Evolutionary conservation across 2,888 invertebrate genomes (phyloP).

Genomic region (Orthonychiurus folsomi): DNA sequence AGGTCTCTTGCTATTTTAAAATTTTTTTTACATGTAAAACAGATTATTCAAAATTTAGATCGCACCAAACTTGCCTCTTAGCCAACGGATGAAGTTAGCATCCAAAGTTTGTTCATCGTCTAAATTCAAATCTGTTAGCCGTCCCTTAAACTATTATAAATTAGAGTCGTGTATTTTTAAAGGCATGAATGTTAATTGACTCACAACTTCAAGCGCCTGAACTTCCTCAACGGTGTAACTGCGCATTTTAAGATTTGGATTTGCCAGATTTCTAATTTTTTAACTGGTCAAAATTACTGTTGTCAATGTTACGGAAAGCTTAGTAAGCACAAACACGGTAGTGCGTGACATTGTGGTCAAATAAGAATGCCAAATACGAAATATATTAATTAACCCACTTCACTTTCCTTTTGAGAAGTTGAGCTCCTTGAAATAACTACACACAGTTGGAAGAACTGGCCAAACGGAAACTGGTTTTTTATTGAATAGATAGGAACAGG

Average conservation of each 20-base stretch:
- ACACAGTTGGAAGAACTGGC: too few species aligned
- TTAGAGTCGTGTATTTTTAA: background rate
- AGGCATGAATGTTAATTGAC: background rate
- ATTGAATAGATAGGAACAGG: too few species aligned
- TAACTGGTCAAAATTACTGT: background rate
- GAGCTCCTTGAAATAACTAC: too few species aligned
- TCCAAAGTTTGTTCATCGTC: background rate
- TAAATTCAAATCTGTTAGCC: background rate
- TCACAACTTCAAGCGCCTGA: background rate
- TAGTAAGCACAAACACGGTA: too few species aligned
- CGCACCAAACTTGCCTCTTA: background rate
- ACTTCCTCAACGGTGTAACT: background rate
- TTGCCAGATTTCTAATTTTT: too few species aligned
- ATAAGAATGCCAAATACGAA: background rate
- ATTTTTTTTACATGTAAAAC: background rate
- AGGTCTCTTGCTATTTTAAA: background rate
- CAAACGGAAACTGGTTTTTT: too few species aligned
- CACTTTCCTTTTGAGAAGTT: too few species aligned
- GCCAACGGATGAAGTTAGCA: background rate
- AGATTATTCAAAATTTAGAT: background rate
- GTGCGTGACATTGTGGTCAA: background rate
- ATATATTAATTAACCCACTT: too few species aligned
- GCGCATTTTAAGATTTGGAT: background rate
- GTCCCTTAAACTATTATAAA: background rate
- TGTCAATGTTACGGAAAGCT: background rate